A percentile compares a stretch with the other conserved stretches of the same genome.
phyloP scores from a whole-genome alignment of 2,113 vertebrate species.

The Opisthocomus hoazin region DNA sequence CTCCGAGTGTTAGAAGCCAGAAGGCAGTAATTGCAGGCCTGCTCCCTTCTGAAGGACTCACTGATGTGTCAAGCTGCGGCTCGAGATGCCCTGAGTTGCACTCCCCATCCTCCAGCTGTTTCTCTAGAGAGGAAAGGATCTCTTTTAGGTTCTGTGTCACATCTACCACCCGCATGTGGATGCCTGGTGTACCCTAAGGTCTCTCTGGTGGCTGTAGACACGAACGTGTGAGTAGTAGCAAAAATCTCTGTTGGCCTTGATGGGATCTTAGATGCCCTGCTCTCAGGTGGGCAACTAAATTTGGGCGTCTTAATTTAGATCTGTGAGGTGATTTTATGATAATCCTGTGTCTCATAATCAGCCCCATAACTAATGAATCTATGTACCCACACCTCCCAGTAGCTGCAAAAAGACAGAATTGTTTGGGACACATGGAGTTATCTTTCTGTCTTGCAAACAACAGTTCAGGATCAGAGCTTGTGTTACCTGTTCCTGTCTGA shows the following conservation, averaged over 20 bases:
- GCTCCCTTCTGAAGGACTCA: neutral
- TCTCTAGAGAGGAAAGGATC: neutral
- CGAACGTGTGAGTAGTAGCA: neutral
- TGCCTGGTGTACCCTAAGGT: neutral
- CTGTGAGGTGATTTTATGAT: neutral
- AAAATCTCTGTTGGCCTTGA: neutral
- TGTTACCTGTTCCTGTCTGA: rapidly evolving
- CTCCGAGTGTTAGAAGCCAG: neutral
- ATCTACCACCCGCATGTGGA: neutral
- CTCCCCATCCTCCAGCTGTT: neutral
- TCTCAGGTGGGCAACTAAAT: neutral
- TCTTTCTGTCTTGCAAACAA: neutral
- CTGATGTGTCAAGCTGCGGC: neutral
- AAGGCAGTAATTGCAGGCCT: neutral
- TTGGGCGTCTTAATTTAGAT: neutral
- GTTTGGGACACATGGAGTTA: neutral
- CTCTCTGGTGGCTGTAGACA: neutral
- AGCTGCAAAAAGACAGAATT: neutral
- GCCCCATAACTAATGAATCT: neutral
- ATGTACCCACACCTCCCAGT: neutral
- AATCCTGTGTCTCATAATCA: neutral
- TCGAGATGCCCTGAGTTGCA: neutral
- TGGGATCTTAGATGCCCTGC: neutral
- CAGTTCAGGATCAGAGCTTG: neutral
- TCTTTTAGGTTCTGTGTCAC: neutral